Conservation (phyloP, 2,797 vertebrate species). For the Macrochelys suwanniensis region DNA sequence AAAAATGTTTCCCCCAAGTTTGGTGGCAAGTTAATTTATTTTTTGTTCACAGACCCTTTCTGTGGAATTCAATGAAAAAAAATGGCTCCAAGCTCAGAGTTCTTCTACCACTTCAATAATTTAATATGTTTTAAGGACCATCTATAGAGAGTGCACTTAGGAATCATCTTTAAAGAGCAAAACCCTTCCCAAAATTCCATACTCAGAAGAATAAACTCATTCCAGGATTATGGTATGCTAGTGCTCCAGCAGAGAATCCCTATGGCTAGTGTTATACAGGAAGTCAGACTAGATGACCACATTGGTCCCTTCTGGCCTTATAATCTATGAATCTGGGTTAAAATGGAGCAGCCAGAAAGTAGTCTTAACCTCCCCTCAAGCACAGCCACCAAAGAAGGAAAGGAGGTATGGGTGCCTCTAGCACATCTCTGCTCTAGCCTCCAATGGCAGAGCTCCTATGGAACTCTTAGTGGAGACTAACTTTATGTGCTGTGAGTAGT, state of each 20-base stretch:
- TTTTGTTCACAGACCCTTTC: background rate
- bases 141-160: background rate
- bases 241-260: background rate
- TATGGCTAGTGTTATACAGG: background rate
- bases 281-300: background rate
- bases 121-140: background rate
- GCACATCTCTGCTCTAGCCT: background rate
- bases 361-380: background rate
- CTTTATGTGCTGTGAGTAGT: background rate
- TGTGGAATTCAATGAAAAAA: rapidly evolving
- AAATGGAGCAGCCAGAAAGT: background rate
- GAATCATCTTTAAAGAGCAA: background rate
- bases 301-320: background rate
- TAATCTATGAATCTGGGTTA: background rate
- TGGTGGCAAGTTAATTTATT: background rate
- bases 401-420: background rate
- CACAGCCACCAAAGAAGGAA: background rate
- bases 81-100: background rate
- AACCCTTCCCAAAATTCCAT: background rate
- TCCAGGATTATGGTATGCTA: background rate
- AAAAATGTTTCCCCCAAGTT: background rate
- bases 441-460: background rate
- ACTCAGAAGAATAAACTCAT: background rate
- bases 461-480: background rate
- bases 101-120: background rate